These are phyloP conservation scores for cattle (Bos taurus) DNA, from an alignment of 2,113 vertebrate genomes.

Conservation along the genomic window DNA sequence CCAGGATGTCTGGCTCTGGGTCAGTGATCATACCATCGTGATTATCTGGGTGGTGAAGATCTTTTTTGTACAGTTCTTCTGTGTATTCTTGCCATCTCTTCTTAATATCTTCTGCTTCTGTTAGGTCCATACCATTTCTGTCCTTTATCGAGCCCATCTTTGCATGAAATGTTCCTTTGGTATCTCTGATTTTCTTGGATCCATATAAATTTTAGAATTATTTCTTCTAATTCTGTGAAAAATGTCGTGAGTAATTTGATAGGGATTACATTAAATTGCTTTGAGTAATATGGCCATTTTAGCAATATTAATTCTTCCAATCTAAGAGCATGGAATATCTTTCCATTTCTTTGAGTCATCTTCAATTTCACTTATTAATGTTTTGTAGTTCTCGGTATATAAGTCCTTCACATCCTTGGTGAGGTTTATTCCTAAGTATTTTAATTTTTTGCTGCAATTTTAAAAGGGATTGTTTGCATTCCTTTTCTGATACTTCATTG, in stretches of 20 bases:
- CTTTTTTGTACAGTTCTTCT: no score
- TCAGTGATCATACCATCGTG: no score
- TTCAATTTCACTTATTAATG: neutral
- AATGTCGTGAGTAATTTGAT: neutral
- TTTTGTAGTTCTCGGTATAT: neutral
- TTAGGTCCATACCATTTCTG: no score
- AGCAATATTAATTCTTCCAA: neutral
- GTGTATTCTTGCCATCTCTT: no score
- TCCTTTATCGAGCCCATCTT: no score
- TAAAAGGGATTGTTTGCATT: neutral
- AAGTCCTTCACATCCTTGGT: neutral
- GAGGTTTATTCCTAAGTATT: neutral
- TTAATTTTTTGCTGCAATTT: neutral
- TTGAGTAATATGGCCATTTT: neutral
- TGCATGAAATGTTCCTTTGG: no score
- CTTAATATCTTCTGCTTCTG: no score
- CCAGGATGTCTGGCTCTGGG: no score
- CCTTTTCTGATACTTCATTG: neutral
- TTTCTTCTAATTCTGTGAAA: neutral
- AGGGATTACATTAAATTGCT: neutral
- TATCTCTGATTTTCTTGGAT: no score
- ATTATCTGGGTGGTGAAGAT: no score
- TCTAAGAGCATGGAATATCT: neutral
- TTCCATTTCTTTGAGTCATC: neutral
- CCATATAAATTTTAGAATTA: neutral